Evolutionary conservation across 1,140 invertebrate species (phyloP).

Genomic region (Drosophila athabasca): DNA sequence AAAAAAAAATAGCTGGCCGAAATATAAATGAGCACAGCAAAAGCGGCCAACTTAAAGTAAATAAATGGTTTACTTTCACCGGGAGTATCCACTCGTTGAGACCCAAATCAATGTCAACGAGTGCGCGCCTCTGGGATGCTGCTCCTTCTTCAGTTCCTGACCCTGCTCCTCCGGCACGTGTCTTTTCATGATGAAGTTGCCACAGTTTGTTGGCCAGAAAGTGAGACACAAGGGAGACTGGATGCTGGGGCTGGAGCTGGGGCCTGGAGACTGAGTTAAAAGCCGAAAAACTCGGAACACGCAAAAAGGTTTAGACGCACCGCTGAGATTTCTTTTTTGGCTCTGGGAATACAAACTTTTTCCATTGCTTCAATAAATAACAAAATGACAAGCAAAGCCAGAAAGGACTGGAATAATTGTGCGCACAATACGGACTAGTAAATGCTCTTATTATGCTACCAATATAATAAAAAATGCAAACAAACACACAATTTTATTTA

Average conservation of each 20-base stretch:
- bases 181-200: slow-evolving; percentile 66
- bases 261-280: slow-evolving; percentile 51
- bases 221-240: neutral
- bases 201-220: slow-evolving; percentile 20
- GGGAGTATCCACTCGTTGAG: slow-evolving; percentile 22
- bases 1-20: slow-evolving; percentile 18
- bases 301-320: slow-evolving; percentile 66
- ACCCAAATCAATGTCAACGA: slow-evolving; percentile 79
- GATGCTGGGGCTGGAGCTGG: neutral
- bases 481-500: neutral
- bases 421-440: neutral
- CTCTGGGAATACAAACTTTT: slow-evolving; percentile 51
- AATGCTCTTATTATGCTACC: slow-evolving; percentile 5
- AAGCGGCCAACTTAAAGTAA: slow-evolving; percentile 64
- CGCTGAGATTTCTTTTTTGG: slow-evolving; percentile 54
- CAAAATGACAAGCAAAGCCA: slow-evolving; percentile 59
- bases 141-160: neutral
- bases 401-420: slow-evolving; percentile 6
- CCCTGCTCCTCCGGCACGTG: slow-evolving; percentile 47
- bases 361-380: slow-evolving; percentile 64
- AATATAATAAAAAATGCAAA: neutral
- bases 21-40: slow-evolving; percentile 45
- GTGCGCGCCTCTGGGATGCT: slow-evolving; percentile 22
- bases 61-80: slow-evolving; percentile 76
- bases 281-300: slow-evolving; percentile 70